These are phyloP conservation scores for Micronisus gabar DNA, from an alignment of 2,113 vertebrate species.

Conservation along the genomic window DNA sequence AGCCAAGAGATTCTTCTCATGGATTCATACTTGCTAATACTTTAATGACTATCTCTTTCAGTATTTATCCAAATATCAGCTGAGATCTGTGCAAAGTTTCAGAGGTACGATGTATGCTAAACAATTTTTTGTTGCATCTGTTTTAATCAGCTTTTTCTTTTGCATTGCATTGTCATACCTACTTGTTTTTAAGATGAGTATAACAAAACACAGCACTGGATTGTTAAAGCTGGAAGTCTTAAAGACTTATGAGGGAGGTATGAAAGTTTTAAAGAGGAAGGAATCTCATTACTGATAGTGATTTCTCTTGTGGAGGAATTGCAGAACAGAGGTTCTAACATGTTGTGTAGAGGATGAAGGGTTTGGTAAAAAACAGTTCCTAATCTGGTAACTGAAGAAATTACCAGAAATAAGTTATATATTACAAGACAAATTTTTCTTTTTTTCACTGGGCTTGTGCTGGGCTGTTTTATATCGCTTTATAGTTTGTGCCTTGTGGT, in stretches of 20 bases:
- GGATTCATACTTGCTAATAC: not conserved
- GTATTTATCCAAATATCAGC: not conserved
- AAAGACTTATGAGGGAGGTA: not conserved
- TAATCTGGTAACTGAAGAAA: not conserved
- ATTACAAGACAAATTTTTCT: not conserved
- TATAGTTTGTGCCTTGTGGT: not conserved
- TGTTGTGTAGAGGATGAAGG: not conserved
- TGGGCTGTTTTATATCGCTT: not conserved
- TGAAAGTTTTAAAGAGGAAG: not conserved
- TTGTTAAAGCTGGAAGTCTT: not conserved
- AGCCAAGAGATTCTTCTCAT: not conserved
- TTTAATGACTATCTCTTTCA: not conserved
- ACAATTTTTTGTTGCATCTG: not conserved
- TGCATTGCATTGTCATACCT: not conserved
- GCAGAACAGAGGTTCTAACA: not conserved
- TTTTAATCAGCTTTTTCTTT: not conserved
- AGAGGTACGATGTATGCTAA: rapidly evolving
- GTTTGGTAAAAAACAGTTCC: not conserved
- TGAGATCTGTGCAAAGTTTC: not conserved
- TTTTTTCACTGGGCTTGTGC: not conserved
- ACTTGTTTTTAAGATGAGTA: not conserved
- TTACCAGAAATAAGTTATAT: not conserved
- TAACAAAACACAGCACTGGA: not conserved
- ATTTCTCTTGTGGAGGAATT: not conserved
- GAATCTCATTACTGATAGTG: not conserved